Conservation (phyloP, 2,888 invertebrate species). For the Lysandra coridon region DNA sequence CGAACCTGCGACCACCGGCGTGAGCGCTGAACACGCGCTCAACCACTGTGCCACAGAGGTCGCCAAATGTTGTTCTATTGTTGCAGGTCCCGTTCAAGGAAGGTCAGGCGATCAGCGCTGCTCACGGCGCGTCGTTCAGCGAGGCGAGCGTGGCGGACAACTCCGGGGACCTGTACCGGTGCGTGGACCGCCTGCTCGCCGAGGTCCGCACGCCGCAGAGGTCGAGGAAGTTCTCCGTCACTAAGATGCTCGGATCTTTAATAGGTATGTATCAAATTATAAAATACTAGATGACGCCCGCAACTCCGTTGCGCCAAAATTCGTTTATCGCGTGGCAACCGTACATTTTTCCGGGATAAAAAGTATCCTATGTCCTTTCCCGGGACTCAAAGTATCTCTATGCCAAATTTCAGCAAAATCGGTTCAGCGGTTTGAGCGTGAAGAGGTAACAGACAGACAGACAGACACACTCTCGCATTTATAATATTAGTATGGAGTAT, state of each 20-base stretch:
- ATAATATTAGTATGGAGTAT: no score
- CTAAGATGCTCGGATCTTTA: slow-evolving; percentile 88
- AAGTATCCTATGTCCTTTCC: no score
- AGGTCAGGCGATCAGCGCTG: slow-evolving; percentile 84
- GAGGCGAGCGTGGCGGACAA: slow-evolving; percentile 92
- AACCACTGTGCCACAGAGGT: neutral
- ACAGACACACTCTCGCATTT: no score
- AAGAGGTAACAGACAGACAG: no score
- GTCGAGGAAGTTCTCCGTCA: slow-evolving; percentile 87
- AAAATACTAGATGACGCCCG: neutral
- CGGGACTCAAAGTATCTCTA: no score
- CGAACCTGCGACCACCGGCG: no score
- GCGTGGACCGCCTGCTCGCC: slow-evolving; percentile 85
- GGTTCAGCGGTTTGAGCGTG: no score
- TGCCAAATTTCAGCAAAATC: no score
- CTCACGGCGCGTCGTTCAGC: slow-evolving; percentile 86
- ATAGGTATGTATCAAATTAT: slow-evolving; percentile 70
- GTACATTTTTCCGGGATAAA: no score
- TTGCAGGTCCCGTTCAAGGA: slow-evolving; percentile 85
- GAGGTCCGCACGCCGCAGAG: slow-evolving; percentile 84
- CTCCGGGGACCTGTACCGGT: slow-evolving; percentile 85
- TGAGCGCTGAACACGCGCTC: no score
- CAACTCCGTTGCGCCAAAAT: no score
- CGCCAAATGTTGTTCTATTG: slow-evolving; percentile 34
- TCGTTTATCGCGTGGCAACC: no score